Evolutionary conservation across 1,140 invertebrate genomes (phyloP), one percentile per base, ranked within the genome.

Genomic region (Pteromalus puparum): DNA sequence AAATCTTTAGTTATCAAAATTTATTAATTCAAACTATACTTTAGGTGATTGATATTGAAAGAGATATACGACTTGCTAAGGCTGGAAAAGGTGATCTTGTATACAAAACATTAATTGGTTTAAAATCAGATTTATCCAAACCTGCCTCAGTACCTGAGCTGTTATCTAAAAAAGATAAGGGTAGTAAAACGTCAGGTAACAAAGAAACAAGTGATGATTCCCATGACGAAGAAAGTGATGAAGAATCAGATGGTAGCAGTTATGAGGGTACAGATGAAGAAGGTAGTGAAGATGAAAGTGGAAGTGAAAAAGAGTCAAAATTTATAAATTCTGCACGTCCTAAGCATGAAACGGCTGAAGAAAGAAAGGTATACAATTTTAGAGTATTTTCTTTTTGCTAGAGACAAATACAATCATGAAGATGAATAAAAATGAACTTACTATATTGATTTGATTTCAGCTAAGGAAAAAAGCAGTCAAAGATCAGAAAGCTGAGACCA

Each of bases 401-500:
- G 3, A 61, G 48, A 53, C 48, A 61, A n/a, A 61, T n/a, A 18
- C 18, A 61, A n/a, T 61, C 15, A 61, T 18, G 13, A 46, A 75
- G 68, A 38, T 76, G 67, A 61, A 61, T 38, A 21, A 38, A 34
- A 65, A 75, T 42, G 77, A 73, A 72, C 26, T 83, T n/a, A 79
- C 80, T 70, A 68, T 83, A 65, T 70, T 48, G 15, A 80, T 68
- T 88, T 88, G 80, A 83, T 87, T 85, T 88, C 88, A 95, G 94
- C 94, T 95, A 65, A 94, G 97, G 38, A 98, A 98, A 89, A 97
- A 98, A 88, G 95, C 95, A 12, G 93, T 98, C 0, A 98, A 98
- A 91, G 97, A 98, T 80, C 95, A 96, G 76, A 95, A 98, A 90
- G 96, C 97, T 24, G 98, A 99, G 88, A 99, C 98, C 90, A 94